Percentiles rank a stretch among this genome's conserved stretches.
Conservation (phyloP, 2,113 vertebrate species). For the Ammodramus savannarum region DNA sequence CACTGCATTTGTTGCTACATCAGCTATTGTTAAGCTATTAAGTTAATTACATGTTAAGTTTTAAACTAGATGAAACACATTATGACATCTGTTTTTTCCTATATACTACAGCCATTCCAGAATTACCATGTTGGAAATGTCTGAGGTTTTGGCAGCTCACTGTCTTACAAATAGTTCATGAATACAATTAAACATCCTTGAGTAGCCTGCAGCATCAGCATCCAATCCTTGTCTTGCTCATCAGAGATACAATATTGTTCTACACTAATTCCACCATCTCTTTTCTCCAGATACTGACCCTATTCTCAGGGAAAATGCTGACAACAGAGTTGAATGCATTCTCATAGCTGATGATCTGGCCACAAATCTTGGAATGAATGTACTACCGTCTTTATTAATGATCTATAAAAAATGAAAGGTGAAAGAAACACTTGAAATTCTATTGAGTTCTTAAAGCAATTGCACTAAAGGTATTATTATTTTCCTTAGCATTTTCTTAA, state of each 20-base stretch:
- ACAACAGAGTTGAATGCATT: background rate
- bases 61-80: constrained; percentile 49
- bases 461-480: background rate
- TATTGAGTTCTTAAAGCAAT: background rate
- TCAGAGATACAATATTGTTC: background rate
- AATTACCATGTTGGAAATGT: constrained; percentile 54
- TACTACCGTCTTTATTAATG: background rate
- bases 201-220: constrained; percentile 52
- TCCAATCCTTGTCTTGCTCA: background rate
- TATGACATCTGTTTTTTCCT: constrained; percentile 58
- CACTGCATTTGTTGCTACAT: constrained; percentile 49
- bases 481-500: background rate
- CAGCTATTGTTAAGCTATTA: constrained; percentile 53
- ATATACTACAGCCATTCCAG: constrained; percentile 25
- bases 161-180: constrained; percentile 55
- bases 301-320: background rate
- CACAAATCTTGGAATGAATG: background rate
- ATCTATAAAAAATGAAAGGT: background rate
- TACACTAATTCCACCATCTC: background rate
- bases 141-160: constrained; percentile 57
- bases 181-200: constrained; percentile 55
- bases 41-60: constrained; percentile 57
- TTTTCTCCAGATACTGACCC: background rate
- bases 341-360: background rate
- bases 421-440: background rate